Conservation (phyloP, 2,888 invertebrate species). For the Strigamia crassipes region DNA sequence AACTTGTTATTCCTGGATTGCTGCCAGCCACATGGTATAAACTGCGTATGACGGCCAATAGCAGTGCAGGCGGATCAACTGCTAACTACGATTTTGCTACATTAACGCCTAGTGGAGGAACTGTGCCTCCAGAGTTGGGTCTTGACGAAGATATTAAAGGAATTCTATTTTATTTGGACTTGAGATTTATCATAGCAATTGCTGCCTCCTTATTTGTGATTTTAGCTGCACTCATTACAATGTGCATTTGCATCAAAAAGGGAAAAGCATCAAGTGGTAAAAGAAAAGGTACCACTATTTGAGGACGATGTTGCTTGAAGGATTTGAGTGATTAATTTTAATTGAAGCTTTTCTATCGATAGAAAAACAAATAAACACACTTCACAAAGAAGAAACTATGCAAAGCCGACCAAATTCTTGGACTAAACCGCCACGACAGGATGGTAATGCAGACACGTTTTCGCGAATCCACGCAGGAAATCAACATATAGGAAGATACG, state of each 20-base stretch:
- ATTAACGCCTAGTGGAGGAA: conserved; percentile 57
- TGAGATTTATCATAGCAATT: conserved; percentile 46
- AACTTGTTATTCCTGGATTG: conserved; percentile 54
- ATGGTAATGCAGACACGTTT: conserved; percentile 45
- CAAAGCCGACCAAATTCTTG: conserved; percentile 48
- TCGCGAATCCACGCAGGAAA: conserved; percentile 36
- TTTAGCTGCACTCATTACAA: conserved; percentile 4
- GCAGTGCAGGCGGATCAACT: conserved; percentile 60
- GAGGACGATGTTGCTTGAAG: too few relatives aligned
- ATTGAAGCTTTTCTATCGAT: background rate
- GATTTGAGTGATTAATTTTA: background rate
- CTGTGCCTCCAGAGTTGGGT: conserved; percentile 46
- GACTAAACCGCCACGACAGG: conserved; percentile 45
- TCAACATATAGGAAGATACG: conserved; percentile 47
- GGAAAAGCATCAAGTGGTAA: conserved; percentile 46
- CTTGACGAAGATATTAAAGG: conserved; percentile 47
- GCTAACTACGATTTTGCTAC: conserved; percentile 59
- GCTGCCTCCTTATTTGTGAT: conserved; percentile 44
- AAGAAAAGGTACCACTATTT: conserved; percentile 45
- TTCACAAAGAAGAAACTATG: conserved; percentile 46
- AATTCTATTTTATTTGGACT: conserved; percentile 47
- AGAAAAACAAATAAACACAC: conserved; percentile 47
- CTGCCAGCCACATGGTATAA: conserved; percentile 59
- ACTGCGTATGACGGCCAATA: conserved; percentile 59
- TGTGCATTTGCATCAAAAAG: conserved; percentile 45